Base-by-base conservation (phyloP, 1,140 invertebrate species). In the Agraylea sexmaculata region DNA sequence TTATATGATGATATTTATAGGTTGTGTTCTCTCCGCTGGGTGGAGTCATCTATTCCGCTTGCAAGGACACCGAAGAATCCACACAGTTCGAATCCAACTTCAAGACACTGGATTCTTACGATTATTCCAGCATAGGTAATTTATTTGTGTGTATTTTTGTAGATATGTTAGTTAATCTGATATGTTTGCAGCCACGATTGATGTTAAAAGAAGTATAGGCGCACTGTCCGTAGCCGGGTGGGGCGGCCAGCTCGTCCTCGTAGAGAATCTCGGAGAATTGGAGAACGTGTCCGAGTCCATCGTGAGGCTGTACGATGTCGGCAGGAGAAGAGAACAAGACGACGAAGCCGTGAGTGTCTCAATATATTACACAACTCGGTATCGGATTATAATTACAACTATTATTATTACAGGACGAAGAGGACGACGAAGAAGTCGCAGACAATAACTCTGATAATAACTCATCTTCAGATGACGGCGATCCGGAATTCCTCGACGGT, bases 91-190 rank as follows among this genome's bases (percentile, higher is more conserved):
- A 83, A 41, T 85, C 88, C 12, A 93, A 87, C 29, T 95, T 97
- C 57, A 87, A 92, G 57, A 93, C 89, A 4, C 70, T 98, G 45
- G 92, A 98, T 69, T 78, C 89, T 4, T 78, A 78, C 42, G 89
- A 97, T 64, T 99, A 98, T 57, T 84, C 80, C 20, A 88, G 78
- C 49, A 95, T 96, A 57, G 81, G 83, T 87, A 62, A 64, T 59
- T 52, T 36, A 7, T 34, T 41, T 33, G 8, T 19, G 12, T 44
- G 10, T 4, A 15, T 27, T 25, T 40, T 40, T 41, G 11, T 13
- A 15, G 36, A 19, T 35, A 22, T 23, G 25, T 43, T 40, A 46
- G 34, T 25, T 30, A 31, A 31, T 25, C 12, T 34, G n/a, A 43
- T 49, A 40, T 46, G 39, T 47, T 58, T 61, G 16, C 58, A 82